Conservation (phyloP, 2,888 invertebrate genomes). For the Agapetus fuscipes region DNA sequence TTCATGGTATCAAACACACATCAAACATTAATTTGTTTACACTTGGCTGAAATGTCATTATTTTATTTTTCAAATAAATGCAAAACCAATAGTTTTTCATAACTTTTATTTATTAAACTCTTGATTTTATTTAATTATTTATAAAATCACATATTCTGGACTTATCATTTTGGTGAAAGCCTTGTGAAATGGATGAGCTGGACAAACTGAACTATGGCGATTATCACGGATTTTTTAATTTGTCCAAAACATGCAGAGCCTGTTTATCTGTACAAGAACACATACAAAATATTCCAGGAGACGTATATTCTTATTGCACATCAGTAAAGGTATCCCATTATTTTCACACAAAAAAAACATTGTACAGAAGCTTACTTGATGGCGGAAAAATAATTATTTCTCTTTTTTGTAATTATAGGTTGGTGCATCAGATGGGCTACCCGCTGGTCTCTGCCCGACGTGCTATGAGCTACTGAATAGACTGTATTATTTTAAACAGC, state of each 20-base stretch:
- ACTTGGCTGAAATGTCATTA: too few species aligned
- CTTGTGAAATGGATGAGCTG: slow-evolving; percentile 5
- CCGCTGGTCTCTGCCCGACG: slow-evolving; percentile 21
- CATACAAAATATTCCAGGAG: slow-evolving; percentile 11
- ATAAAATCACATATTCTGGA: too few species aligned
- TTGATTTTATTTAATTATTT: too few species aligned
- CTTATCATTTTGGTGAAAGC: too few species aligned
- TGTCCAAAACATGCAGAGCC: slow-evolving; percentile 15
- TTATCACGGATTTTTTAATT: slow-evolving; percentile 13
- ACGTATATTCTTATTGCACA: slow-evolving; percentile 16
- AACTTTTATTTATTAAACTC: too few species aligned
- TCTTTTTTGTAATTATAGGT: slow-evolving; percentile 18
- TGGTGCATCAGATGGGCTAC: slow-evolving; percentile 12
- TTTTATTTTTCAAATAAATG: too few species aligned
- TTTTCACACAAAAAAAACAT: not conserved
- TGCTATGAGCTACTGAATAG: slow-evolving; percentile 21
- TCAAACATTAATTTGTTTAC: too few species aligned
- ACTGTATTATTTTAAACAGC: slow-evolving; percentile 19
- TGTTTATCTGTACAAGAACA: slow-evolving; percentile 14
- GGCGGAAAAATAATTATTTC: not conserved
- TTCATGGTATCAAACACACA: too few species aligned
- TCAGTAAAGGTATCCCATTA: slow-evolving; percentile 13
- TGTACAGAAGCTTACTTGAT: not conserved
- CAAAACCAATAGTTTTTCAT: too few species aligned
- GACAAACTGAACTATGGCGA: slow-evolving; percentile 9